A percentile compares a stretch with the other conserved stretches of the same genome.
These are phyloP conservation scores for Drosophila sturtevanti DNA, from an alignment of 1,140 invertebrate genomes.

Conservation along the genomic window DNA sequence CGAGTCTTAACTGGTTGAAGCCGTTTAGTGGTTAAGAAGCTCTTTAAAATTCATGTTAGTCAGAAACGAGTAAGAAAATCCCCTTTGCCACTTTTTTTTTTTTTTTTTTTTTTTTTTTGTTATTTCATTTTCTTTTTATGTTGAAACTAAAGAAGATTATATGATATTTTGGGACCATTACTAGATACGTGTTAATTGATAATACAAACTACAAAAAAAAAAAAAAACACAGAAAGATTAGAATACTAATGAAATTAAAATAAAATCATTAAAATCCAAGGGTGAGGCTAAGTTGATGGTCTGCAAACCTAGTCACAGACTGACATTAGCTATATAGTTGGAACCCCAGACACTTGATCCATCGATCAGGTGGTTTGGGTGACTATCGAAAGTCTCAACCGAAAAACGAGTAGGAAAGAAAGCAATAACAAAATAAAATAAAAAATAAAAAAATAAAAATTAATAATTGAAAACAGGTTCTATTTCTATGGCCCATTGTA, in stretches of 20 bases:
- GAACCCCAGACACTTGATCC: neutral
- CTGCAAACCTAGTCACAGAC: neutral
- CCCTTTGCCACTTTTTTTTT: neutral
- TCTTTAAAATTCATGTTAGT: conserved; percentile 2
- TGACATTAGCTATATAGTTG: too few relatives aligned
- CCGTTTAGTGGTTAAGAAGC: neutral
- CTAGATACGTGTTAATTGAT: neutral
- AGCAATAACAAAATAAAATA: conserved; percentile 53
- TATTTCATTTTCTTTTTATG: neutral
- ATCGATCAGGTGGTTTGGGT: conserved; percentile 3
- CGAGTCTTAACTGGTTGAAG: neutral
- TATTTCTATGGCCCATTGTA: conserved; percentile 59
- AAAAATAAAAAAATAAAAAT: conserved; percentile 62
- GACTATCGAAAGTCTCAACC: conserved; percentile 51
- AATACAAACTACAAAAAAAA: too few relatives aligned
- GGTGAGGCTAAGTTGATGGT: conserved; percentile 4
- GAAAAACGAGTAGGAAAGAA: conserved; percentile 9
- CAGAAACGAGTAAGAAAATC: neutral
- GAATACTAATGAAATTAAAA: conserved; percentile 4
- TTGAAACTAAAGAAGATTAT: neutral
- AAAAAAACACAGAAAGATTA: neutral
- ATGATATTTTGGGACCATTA: neutral
- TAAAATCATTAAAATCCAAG: neutral
- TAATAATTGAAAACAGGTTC: conserved; percentile 77
- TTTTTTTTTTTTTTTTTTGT: neutral